phyloP scores from a whole-genome alignment of 2,888 invertebrate genomes.

The Chouioia cunea region DNA sequence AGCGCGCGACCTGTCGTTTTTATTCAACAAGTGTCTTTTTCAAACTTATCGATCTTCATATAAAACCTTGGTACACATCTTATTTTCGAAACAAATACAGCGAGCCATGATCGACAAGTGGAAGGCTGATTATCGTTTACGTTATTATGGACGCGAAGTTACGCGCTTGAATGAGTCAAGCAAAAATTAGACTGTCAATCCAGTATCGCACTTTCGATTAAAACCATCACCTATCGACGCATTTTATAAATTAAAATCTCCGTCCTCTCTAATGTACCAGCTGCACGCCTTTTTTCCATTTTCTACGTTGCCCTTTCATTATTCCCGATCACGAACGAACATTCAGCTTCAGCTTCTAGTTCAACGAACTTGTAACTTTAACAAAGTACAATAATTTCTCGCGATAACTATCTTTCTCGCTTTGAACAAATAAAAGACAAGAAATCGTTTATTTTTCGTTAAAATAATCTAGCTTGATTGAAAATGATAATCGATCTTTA shows the following conservation, averaged over 20 bases:
- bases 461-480: too few relatives aligned
- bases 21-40: too few relatives aligned
- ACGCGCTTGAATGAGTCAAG: slow-evolving; percentile 16
- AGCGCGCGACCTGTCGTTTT: too few relatives aligned
- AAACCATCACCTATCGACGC: slow-evolving; percentile 34
- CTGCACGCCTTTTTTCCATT: neutral
- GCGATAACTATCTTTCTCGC: too few relatives aligned
- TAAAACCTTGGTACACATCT: too few relatives aligned
- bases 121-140: slow-evolving; percentile 14
- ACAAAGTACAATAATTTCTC: too few relatives aligned
- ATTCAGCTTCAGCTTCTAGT: neutral
- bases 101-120: neutral
- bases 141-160: slow-evolving; percentile 2
- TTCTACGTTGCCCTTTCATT: slow-evolving; percentile 8
- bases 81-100: too few relatives aligned
- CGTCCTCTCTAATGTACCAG: slow-evolving; percentile 16
- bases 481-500: too few relatives aligned
- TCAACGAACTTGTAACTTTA: too few relatives aligned
- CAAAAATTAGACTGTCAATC: slow-evolving; percentile 46
- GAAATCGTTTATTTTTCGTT: too few relatives aligned
- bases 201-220: slow-evolving; percentile 39
- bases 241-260: slow-evolving; percentile 50
- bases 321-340: neutral
- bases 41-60: too few relatives aligned
- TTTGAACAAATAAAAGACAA: too few relatives aligned